Evolutionary conservation across 2,113 vertebrate species (phyloP), one percentile per base, ranked within the genome.

Genomic region (Tachysurus fulvidraco): DNA sequence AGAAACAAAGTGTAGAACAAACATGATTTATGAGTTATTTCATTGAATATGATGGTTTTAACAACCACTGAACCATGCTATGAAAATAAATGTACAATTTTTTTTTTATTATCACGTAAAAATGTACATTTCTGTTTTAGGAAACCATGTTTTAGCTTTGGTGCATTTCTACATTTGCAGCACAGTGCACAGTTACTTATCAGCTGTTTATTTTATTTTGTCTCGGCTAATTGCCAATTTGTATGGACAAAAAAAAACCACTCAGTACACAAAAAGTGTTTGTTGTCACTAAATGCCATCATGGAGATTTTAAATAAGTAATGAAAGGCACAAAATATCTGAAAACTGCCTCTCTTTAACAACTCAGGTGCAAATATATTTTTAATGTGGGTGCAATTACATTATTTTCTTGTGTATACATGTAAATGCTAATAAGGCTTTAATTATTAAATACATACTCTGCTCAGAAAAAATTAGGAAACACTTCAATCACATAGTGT

Each of bases 101-200:
- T 11, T 78, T 54, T 89, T 80, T 81, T 50, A 50, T 50, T 4
- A 86, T 64, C 57, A 79, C 77, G 81, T 83, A 73, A 25, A 78
- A 83, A 86, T 86, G 83, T 71, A 86, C 89, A 91, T 82, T n/a
- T 82, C 84, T 54, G 50, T 88, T 88, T 84, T 60, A 69, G 78
- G 80, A 36, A 36, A 36, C 36, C 36, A 36, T 54, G 50, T 88
- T 88, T 84, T 60, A 69, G 78, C 74, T 86, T 89, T 81, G 83
- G 52, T 73, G 81, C 83, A 78, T 83, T 76, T 64, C 85, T 81
- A 67, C 28, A 84, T 87, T 90, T 65, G 55, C 78, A 69, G 86
- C 74, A 69, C 83, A 74, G 64, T 62, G 19, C 54, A 80, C 36
- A 60, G 59, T 16, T 60, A 81, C 84, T 86, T 89, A 86, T 89